These are phyloP conservation scores for Caranx ignobilis DNA, from an alignment of 2,113 vertebrate genomes.

Conservation along the genomic window DNA sequence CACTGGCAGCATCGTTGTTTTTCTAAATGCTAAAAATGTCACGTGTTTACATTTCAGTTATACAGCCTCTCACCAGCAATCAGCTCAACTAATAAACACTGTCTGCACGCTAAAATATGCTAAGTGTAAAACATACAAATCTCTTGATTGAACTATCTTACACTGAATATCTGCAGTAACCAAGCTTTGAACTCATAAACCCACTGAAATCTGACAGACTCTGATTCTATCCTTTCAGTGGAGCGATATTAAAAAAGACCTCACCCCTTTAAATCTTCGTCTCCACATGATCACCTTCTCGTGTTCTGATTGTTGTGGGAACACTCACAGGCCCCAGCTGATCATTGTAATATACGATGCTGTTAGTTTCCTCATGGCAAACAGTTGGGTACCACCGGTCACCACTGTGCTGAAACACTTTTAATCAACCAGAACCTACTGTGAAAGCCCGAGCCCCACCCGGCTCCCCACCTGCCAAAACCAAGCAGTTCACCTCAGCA, in stretches of 20 bases:
- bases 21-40: background rate
- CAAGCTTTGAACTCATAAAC: conserved; percentile 24
- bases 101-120: background rate
- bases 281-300: conserved; percentile 68
- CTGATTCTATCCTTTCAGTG: conserved; percentile 36
- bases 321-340: conserved; percentile 56
- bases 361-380: conserved; percentile 70
- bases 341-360: conserved; percentile 77
- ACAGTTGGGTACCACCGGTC: conserved; percentile 70
- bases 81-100: background rate
- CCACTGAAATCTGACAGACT: conserved; percentile 35
- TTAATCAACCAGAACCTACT: conserved; percentile 82
- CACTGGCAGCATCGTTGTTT: background rate
- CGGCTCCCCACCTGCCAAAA: conserved; percentile 72
- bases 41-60: background rate
- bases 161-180: conserved; percentile 8
- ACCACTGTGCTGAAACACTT: conserved; percentile 77
- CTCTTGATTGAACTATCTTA: conserved; percentile 9
- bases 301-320: conserved; percentile 75
- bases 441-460: conserved; percentile 65
- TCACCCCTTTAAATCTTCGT: conserved; percentile 65
- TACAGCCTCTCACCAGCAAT: background rate
- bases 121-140: conserved; percentile 1
- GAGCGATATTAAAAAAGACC: conserved; percentile 70
- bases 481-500: conserved; percentile 84